Base-by-base conservation (phyloP, 53 echinoderm and acorn worm species). In the Patiria pectinifera region DNA sequence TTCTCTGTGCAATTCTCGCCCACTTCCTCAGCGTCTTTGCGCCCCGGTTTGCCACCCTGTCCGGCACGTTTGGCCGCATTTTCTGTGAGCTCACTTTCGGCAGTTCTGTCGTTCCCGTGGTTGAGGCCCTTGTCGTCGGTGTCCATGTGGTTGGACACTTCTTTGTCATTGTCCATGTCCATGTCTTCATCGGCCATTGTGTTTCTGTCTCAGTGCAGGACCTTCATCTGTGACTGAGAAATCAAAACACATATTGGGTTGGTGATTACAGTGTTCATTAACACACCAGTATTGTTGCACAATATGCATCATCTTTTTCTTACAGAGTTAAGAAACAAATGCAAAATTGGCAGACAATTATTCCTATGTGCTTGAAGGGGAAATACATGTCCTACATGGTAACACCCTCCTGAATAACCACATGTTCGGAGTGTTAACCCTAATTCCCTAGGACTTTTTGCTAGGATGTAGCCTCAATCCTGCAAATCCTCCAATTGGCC, bases 141-240 rank as follows among this genome's bases (percentile, higher is more conserved):
- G 63, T 90, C 90, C 62, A 77, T 81, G 90, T 81, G 81, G 59
- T 90, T 90, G 11, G 80, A 15, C 25, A 90, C 90, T 26, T 79
- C 90, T 23, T 62, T 90, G 90, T 62, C 63, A 23, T 63, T 80
- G 46, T 72, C 49, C 47, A 90, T 81, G 23, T 81, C 90, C 46
- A 80, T 69, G 22, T 90, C 90, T 77, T 66, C 81, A 16, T 90
- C 90, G 21, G 80, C 90, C 90, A 80, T 81, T 24, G 46, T 81
- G 44, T 14, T 3, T 75, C 14, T 21, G 60, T 62, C 69, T 66
- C n/a, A 70, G 63, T 11, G 4, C 25, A 45, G 7, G 19, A 43
- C 59, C 63, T 69, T 44, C 62, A 63, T 48, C 80, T 79, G 45
- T 46, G 47, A 45, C 80, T 46, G 48, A 74, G 9, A 74, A 9